Base-by-base conservation (phyloP, 2,797 vertebrate species). In the Cryptoblepharus egeriae region DNA sequence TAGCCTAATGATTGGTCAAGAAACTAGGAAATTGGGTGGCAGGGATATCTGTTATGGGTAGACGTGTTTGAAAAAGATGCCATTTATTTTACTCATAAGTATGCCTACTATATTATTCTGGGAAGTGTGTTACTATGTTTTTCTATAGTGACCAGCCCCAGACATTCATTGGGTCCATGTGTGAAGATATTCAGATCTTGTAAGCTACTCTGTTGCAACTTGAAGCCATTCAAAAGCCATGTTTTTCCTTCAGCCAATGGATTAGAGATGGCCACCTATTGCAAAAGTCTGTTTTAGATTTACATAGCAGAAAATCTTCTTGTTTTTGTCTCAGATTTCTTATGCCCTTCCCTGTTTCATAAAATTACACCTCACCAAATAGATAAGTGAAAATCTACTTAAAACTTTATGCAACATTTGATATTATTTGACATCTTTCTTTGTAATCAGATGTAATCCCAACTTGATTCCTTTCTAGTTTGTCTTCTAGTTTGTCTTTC, bases 381-480 rank as follows among this genome's bases (percentile, higher is more conserved):
- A 22, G 15, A 37, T 58, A 18, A 12, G 30, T 58, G 58, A 32
- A 57, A 67, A 30, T 20, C 60, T 11, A 57, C n/a, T 6, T 1
- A 32, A 42, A 35, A 58, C 35, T 58, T 65, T 30, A 11, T 68
- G 28, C 52, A 68, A 35, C 20, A 16, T 75, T 81, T 57, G 49
- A 9, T 67, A 13, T 57, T 20, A 30, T 18, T 16, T 55, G 20
- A n/a, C 35, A 35, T 64, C 3, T 35, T 71, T 24, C 9, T 52
- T 10, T 10, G 12, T 22, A 37, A 49, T 26, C 35, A 35, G 13
- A 28, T 10, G 13, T 67, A 24, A 65, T 85, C 42, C 30, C 22
- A 35, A 52, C 75, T 74, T 65, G 32, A 32, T 83, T 88, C 52
- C 72, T 67, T 60, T 67, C 37, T 35, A 52, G 7, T 67, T 68